Conservation (phyloP, 2,113 vertebrate genomes). For the Poecilia latipinna region DNA sequence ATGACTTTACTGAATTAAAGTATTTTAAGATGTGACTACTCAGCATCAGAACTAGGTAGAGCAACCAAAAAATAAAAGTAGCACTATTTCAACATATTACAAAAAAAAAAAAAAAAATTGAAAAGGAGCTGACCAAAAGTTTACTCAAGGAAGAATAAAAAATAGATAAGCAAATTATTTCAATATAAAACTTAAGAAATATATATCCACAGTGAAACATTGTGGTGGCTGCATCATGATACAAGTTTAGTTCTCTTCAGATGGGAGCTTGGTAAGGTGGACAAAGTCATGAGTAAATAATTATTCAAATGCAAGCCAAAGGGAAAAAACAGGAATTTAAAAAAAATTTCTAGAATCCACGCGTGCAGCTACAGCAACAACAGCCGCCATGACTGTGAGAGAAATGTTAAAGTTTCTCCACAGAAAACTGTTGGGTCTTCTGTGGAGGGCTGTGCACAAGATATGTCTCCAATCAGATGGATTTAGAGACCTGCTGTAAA, state of each 20-base stretch:
- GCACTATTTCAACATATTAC: too few relatives aligned
- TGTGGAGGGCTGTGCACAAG: neutral
- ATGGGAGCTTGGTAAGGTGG: too few relatives aligned
- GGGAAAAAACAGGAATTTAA: too few relatives aligned
- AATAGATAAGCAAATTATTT: too few relatives aligned
- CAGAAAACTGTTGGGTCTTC: neutral
- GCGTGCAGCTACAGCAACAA: neutral
- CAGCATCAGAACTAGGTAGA: too few relatives aligned
- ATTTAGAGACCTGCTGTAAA: neutral
- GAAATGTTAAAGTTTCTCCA: neutral
- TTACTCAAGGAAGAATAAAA: too few relatives aligned
- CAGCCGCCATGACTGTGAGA: neutral
- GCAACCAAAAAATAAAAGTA: too few relatives aligned
- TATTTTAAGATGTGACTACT: neutral
- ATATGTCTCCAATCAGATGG: neutral
- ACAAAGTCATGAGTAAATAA: neutral
- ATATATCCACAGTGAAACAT: neutral
- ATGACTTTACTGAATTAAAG: neutral
- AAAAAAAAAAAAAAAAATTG: too few relatives aligned
- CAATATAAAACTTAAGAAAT: too few relatives aligned
- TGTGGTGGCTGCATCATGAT: neutral
- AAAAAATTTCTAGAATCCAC: too few relatives aligned
- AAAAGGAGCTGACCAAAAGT: too few relatives aligned
- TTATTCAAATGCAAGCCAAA: neutral
- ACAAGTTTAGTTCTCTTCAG: neutral